Base-by-base conservation (phyloP, 2,113 vertebrate genomes). In the Oenanthe oenanthe region DNA sequence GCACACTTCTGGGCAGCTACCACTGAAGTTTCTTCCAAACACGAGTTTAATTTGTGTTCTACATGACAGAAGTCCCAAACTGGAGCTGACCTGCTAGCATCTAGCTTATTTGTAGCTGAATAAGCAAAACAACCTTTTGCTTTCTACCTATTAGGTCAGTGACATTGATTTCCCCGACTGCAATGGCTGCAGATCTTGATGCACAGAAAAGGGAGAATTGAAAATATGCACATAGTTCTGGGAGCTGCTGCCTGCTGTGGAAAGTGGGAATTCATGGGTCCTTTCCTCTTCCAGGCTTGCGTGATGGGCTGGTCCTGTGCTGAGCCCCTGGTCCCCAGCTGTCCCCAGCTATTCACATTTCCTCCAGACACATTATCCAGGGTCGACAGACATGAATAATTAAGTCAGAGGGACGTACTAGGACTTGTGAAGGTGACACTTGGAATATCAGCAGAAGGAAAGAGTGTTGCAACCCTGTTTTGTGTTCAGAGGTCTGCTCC, bases 121-220 rank as follows among this genome's bases (percentile, higher is more conserved):
- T 95, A 96, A 97, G 95, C 94, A 96, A 96, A 97, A 94, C 68
- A 91, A 85, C 88, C 48, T 73, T 97, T 96, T 85, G 61, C 92
- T 96, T 86, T 92, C 93, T 95, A 90, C 94, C 94, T 95, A 17
- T 95, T 95, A 86, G 87, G 95, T 83, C 89, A 89, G 79, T 95
- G 94, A 95, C 90, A 95, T 75, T 58, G 93, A 95, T 97, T 84
- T 93, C 92, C 92, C 80, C 92, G 92, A 58, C 78, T 58, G 91
- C 73, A 83, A 29, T 28, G 79, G 88, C 75, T 86, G 79, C 80
- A 85, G 86, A 83, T 81, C 76, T 81, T 92, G 72, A 90, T 32
- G 16, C 13, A 16, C 3, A 83, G 84, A 31, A 78, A 74, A 89
- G 51, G 54, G 82, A 71, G 58, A 92, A 89, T 8, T 91, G 95